phyloP scores from a whole-genome alignment of 1,140 invertebrate genomes.

The Drosophila aff. region DNA sequence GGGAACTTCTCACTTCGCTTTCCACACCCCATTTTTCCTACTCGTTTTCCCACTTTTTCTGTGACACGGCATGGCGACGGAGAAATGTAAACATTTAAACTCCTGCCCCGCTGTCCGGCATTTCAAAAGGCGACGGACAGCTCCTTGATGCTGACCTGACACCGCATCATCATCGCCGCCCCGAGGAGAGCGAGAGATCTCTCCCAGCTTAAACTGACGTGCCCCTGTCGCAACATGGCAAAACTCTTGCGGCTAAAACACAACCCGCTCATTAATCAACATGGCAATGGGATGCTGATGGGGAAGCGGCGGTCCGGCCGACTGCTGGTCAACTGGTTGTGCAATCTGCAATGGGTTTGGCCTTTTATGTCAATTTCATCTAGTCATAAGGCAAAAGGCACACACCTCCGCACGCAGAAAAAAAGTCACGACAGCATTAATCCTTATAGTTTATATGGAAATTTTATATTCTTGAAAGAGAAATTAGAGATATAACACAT shows the following conservation, averaged over 20 bases:
- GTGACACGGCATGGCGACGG: constrained; percentile 41
- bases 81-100: constrained; percentile 50
- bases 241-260: constrained; percentile 53
- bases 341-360: constrained; percentile 53
- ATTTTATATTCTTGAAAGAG: neutral
- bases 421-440: neutral
- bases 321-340: constrained; percentile 54
- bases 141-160: constrained; percentile 53
- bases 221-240: constrained; percentile 57
- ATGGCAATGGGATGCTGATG: constrained; percentile 33
- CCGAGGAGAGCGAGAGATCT: constrained; percentile 39
- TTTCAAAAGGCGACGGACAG: constrained; percentile 33
- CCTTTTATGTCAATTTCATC: constrained; percentile 64
- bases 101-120: constrained; percentile 21
- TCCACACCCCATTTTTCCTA: neutral
- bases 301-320: constrained; percentile 13
- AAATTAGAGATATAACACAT: neutral
- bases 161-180: constrained; percentile 43
- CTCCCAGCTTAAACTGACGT: constrained; percentile 52
- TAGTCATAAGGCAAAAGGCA: constrained; percentile 37
- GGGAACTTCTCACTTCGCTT: constrained; percentile 1
- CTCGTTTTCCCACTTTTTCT: constrained; percentile 6
- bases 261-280: constrained; percentile 61
- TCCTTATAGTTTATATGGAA: neutral
- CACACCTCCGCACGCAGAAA: constrained; percentile 18